A percentile compares a stretch with the other conserved stretches of the same genome.
Conservation (phyloP, 2,797 vertebrate genomes). For the Octomys mimax region DNA sequence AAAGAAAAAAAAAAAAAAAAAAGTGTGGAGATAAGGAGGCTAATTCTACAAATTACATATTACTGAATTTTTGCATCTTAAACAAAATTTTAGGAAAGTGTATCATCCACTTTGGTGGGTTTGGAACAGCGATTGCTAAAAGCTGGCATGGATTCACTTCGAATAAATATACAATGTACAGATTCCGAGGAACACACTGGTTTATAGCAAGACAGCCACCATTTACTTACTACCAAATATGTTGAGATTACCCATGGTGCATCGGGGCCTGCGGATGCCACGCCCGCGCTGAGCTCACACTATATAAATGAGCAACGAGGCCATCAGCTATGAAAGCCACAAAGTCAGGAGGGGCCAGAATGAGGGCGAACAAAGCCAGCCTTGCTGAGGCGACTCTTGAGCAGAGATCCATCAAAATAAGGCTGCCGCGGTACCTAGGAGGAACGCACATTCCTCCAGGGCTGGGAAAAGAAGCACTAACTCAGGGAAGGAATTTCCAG, state of each 20-base stretch:
- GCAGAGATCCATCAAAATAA: slow-evolving; percentile 23
- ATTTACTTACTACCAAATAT: slow-evolving; percentile 2
- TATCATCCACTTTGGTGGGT: neutral
- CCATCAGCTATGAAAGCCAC: neutral
- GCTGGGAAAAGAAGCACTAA: neutral
- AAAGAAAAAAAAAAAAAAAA: neutral
- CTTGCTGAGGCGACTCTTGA: neutral
- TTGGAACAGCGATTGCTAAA: neutral
- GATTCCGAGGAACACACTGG: neutral
- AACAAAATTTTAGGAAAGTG: slow-evolving; percentile 28
- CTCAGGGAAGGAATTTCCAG: neutral
- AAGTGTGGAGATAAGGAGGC: neutral
- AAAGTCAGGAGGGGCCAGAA: neutral
- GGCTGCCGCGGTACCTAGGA: neutral
- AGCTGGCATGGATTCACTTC: neutral
- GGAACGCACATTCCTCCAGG: neutral
- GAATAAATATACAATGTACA: neutral
- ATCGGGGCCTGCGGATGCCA: neutral
- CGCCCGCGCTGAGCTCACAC: neutral
- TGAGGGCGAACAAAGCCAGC: neutral
- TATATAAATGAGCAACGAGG: neutral
- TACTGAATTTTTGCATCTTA: neutral
- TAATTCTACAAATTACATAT: neutral
- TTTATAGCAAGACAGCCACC: neutral
- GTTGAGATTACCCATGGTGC: neutral